phyloP scores from a whole-genome alignment of 2,797 vertebrate species.

The Fratercula arctica region DNA sequence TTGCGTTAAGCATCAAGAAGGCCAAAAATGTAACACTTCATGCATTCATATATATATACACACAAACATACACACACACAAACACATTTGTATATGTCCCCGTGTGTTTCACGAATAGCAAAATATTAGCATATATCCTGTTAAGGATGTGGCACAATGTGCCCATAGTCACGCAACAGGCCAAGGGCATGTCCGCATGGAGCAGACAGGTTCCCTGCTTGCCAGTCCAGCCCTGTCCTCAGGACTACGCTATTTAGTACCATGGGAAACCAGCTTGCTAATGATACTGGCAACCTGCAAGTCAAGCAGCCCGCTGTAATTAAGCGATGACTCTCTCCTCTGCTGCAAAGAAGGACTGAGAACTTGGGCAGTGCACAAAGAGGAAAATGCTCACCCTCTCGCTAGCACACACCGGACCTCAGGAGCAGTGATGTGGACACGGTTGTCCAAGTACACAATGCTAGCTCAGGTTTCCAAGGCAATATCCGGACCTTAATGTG shows the following conservation, averaged over 20 bases:
- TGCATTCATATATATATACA: background rate
- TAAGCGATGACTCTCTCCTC: background rate
- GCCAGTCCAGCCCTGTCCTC: background rate
- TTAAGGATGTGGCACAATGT: background rate
- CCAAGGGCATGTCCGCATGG: background rate
- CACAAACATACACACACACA: background rate
- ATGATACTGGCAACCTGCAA: background rate
- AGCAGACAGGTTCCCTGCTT: background rate
- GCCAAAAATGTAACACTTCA: background rate
- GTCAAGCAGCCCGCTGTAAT: background rate
- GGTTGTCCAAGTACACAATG: background rate
- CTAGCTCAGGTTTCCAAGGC: slow-evolving; percentile 24
- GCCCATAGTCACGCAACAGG: background rate
- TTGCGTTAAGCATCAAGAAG: background rate
- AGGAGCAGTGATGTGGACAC: background rate
- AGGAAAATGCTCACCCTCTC: background rate
- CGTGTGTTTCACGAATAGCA: background rate
- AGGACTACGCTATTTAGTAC: rapidly evolving
- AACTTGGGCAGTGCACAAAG: background rate
- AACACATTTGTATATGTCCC: background rate
- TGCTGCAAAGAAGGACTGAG: background rate
- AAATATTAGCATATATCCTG: background rate
- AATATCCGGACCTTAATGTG: slow-evolving; percentile 27
- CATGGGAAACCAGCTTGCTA: background rate
- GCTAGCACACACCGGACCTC: background rate